Percentiles rank a stretch among this genome's conserved stretches.
These are phyloP conservation scores for Tychaedon coryphoeus DNA, from an alignment of 2,113 vertebrate species.

Conservation along the genomic window DNA sequence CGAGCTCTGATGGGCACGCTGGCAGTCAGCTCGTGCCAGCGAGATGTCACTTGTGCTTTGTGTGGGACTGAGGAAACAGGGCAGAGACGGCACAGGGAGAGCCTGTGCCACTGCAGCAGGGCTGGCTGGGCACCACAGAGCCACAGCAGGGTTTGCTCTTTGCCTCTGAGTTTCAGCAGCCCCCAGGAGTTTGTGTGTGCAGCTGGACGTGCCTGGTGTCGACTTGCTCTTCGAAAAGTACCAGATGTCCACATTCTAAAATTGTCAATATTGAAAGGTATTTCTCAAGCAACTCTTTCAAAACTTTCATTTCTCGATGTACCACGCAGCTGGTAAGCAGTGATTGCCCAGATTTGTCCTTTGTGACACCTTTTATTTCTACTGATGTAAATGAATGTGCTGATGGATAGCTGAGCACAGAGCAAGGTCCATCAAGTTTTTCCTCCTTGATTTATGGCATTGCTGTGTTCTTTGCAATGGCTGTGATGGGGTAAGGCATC, in stretches of 20 bases:
- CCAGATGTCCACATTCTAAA: not conserved
- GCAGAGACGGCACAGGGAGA: not conserved
- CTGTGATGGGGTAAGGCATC: not conserved
- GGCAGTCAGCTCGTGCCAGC: not conserved
- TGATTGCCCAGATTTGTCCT: not conserved
- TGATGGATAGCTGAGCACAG: not conserved
- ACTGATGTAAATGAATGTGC: not conserved
- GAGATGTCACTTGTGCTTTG: conserved; percentile 17
- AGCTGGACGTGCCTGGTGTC: not conserved
- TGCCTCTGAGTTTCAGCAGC: not conserved
- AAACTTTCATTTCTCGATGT: not conserved
- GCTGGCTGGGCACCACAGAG: not conserved
- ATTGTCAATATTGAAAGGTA: not conserved
- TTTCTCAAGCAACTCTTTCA: not conserved
- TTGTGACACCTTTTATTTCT: not conserved
- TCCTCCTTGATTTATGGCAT: not conserved
- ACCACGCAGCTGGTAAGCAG: not conserved
- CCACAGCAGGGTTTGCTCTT: not conserved
- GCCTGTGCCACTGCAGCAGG: not conserved
- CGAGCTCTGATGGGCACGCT: not conserved
- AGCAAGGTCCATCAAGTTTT: not conserved
- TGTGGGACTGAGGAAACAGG: not conserved
- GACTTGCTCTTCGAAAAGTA: not conserved
- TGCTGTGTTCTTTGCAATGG: not conserved
- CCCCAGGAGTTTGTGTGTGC: not conserved